These are phyloP conservation scores for Adoxophyes honmai DNA, from an alignment of 1,140 invertebrate genomes.

Conservation along the genomic window DNA sequence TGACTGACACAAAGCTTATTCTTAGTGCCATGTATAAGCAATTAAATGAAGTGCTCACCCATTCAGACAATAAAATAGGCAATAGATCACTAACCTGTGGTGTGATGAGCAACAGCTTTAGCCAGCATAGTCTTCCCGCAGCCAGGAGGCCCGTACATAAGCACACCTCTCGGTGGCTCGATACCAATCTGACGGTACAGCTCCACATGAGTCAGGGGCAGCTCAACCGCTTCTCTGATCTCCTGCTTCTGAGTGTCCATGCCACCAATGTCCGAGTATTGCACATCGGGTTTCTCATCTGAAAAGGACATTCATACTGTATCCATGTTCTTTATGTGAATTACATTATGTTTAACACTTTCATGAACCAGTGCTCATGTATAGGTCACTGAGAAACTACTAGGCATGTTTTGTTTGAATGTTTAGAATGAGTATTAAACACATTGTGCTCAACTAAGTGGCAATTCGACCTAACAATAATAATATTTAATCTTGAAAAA, in stretches of 20 bases:
- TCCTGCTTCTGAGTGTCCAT: conserved; percentile 99
- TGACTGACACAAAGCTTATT: too few species aligned
- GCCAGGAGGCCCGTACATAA: conserved; percentile 99
- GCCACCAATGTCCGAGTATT: conserved; percentile 98
- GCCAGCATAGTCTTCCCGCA: conserved; percentile 99
- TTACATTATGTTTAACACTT: too few species aligned
- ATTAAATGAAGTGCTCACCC: not conserved
- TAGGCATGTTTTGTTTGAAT: too few species aligned
- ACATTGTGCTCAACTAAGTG: too few species aligned
- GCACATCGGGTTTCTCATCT: conserved; percentile 99
- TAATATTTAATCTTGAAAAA: too few species aligned
- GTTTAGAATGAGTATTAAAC: too few species aligned
- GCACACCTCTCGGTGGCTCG: conserved; percentile 96
- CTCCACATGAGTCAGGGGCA: conserved; percentile 98
- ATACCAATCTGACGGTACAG: conserved; percentile 99
- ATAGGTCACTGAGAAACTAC: too few species aligned
- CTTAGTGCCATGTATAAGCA: too few species aligned
- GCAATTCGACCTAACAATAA: too few species aligned
- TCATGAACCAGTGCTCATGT: too few species aligned
- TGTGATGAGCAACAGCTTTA: conserved; percentile 98
- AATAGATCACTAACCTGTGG: conserved; percentile 83
- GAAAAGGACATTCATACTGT: too few species aligned
- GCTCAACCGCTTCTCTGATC: conserved; percentile 98
- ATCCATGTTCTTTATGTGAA: too few species aligned
- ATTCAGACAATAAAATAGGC: not conserved